Base-by-base conservation (phyloP, 2,888 invertebrate species). In the Meteorus cinctellus region DNA sequence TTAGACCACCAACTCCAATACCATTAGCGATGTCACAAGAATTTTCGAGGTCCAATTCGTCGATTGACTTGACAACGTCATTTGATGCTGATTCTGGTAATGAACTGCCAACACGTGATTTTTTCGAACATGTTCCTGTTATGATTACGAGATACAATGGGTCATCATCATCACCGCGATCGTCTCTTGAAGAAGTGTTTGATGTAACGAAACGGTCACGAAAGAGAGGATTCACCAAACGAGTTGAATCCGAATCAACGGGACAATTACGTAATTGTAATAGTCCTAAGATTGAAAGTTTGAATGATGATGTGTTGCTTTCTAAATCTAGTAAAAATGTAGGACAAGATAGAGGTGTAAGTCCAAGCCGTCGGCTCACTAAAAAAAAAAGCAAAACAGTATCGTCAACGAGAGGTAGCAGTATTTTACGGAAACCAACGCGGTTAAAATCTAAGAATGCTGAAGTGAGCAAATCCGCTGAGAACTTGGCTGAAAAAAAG, bases 11-110 rank as follows among this genome's bases (percentile, higher is more conserved):
- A 0, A 88, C 88, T 0, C 89, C 88, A 3, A 86, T 89, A 36
- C 88, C 89, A 3, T 77, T 83, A 51, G 78, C 77, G 16, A 36
- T 83, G n/a, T 83, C 83, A 0, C 84, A 86, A 5, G 83, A 85
- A 34, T 31, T 81, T 0, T 84, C 84, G 4, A 78, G n/a, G 0
- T 84, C 83, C 1, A 82, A 77, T 2, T 83, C 83, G 0, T 86
- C 86, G 2, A 85, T 85, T 73, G 85, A 86, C 10, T 75, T 81
- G 5, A 85, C 83, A 3, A 79, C 82, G 5, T 85, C 85, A 0
- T 86, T 85, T 29, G 82, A 85, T 4, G 79, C 83, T 29, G 89
- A 88, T 36, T 89, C 89, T 0, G 87, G 85, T 0, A 87, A 88
- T 75, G 87, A 89, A 24, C 78, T 82, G 6, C 85, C 85, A 4